Base-by-base conservation (phyloP, 2,113 vertebrate genomes). In the Gobiocypris rarus region DNA sequence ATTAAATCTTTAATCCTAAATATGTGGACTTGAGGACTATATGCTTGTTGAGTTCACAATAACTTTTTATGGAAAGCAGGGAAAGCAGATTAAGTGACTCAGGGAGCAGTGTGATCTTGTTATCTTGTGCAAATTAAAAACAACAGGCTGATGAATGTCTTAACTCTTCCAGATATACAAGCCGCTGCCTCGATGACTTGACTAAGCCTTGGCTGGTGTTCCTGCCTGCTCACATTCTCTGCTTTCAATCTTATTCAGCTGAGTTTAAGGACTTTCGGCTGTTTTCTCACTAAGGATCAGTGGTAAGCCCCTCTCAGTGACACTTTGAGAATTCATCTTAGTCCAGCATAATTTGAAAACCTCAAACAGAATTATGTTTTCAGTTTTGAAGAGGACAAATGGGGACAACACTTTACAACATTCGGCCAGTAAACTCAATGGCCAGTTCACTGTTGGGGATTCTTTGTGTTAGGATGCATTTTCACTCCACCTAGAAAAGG, bases 121-220 rank as follows among this genome's bases (percentile, higher is more conserved):
- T 86, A 87, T 85, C 82, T 74, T 14, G 50, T 28, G 15, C 13
- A 76, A 81, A 87, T 82, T 31, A 75, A 77, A 79, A 70, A 43
- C 58, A 84, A 77, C 69, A 75, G 58, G 11, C 24, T 77, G 73
- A 56, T 76, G 71, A 50, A 65, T 56, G 74, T 59, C 54, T 75
- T 31, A 81, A 56, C 75, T 69, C 34, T 52, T 80, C 26, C 19
- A 54, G 71, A 67, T 48, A 69, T 10, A 45, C 43, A 70, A 56
- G 19, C 38, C 6, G 38, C 38, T 38, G 38, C 38, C 63, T 22
- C 13, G 19, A 45, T 26, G 74, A 45, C 52, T 54, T 75, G 59
- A 45, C 78, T 65, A 81, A 85, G 78, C 52, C 56, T 61, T 45
- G 67, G 54, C 43, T 52, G 48, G 76, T 26, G 48, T 85, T 73